A percentile compares a stretch with the other conserved stretches of the same genome.
Conservation (phyloP, 2,113 vertebrate species). For the Ramphastos sulfuratus region DNA sequence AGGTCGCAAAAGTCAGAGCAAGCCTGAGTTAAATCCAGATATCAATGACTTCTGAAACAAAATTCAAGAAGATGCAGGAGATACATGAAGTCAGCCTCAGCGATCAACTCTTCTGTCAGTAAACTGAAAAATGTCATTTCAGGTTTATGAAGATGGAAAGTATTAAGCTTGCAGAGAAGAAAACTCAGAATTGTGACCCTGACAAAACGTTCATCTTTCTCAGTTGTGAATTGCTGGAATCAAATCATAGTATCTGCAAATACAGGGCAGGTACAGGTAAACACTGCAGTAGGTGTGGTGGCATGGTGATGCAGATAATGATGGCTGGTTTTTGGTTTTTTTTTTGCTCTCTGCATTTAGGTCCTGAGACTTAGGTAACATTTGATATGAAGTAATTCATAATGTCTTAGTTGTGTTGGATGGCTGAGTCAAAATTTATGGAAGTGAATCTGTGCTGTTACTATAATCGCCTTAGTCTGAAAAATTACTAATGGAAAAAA, state of each 20-base stretch:
- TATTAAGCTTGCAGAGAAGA: background rate
- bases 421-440: background rate
- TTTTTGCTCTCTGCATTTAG: background rate
- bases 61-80: background rate
- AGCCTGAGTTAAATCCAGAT: background rate
- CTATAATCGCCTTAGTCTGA: background rate
- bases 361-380: background rate
- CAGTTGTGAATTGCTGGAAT: background rate
- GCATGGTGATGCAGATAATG: background rate
- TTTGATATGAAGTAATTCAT: background rate
- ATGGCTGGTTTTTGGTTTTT: background rate
- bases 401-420: background rate
- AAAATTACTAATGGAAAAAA: background rate
- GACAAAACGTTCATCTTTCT: background rate
- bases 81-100: background rate
- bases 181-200: background rate
- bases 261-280: background rate
- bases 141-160: background rate
- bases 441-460: background rate
- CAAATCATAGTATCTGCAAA: background rate
- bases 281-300: background rate
- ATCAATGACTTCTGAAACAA: background rate
- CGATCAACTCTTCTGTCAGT: background rate
- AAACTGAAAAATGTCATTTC: background rate
- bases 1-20: background rate